phyloP scores from a whole-genome alignment of 2,888 invertebrate genomes.

The Mechanitis messenoides region DNA sequence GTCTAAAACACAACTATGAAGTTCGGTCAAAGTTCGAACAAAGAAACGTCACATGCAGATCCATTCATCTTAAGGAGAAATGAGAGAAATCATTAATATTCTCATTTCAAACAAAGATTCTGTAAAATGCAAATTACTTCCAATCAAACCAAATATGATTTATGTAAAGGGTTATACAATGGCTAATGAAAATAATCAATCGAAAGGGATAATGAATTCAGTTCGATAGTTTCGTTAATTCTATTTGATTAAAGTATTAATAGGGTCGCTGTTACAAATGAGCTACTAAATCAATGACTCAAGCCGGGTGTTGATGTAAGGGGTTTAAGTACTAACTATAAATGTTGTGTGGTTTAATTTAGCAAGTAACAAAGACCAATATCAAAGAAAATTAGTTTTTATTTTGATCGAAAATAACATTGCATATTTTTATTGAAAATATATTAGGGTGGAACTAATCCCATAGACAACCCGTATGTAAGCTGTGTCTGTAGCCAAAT shows the following conservation, averaged over 20 bases:
- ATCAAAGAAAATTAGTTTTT: neutral
- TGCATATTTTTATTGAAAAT: too few relatives aligned
- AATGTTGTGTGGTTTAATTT: neutral
- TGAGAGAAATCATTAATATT: neutral
- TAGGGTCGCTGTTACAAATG: conserved; percentile 11
- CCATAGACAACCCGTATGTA: too few relatives aligned
- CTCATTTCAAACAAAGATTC: neutral
- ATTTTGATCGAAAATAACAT: too few relatives aligned
- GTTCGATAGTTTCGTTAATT: conserved; percentile 10
- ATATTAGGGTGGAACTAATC: too few relatives aligned
- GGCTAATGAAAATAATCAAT: conserved; percentile 1
- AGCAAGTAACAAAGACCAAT: neutral
- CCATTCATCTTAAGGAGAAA: neutral
- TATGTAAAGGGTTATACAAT: neutral
- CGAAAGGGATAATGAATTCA: conserved; percentile 20
- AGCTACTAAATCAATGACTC: neutral
- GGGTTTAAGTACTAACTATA: neutral
- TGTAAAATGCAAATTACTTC: neutral
- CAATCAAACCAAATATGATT: neutral
- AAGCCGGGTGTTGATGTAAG: neutral
- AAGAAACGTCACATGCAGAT: too few relatives aligned
- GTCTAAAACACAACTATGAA: too few relatives aligned
- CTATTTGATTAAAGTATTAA: conserved; percentile 11
- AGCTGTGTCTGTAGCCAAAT: too few relatives aligned
- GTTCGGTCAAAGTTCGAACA: too few relatives aligned